These are phyloP conservation scores for Simalia tracyae DNA, from an alignment of 2,797 vertebrate genomes.

Conservation along the genomic window DNA sequence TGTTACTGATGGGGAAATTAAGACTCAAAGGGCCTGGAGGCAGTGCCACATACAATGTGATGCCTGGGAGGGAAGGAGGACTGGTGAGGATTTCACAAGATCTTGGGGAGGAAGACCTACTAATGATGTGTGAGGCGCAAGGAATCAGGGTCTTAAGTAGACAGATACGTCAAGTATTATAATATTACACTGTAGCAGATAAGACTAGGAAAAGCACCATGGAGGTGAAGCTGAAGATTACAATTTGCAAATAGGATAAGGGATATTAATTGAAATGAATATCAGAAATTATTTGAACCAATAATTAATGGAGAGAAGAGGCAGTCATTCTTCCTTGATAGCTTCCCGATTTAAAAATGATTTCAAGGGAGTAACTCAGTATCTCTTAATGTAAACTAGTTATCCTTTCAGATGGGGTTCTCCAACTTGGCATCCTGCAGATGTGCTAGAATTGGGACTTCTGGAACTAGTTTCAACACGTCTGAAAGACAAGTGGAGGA, in stretches of 20 bases:
- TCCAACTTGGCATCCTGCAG: background rate
- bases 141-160: background rate
- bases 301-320: background rate
- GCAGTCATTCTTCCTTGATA: background rate
- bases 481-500: background rate
- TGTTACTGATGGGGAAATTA: background rate
- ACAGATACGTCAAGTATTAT: background rate
- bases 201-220: background rate
- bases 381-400: background rate
- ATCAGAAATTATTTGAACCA: background rate
- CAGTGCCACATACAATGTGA: background rate
- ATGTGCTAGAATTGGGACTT: background rate
- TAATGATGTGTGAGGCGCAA: constrained; percentile 33
- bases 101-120: constrained; percentile 34
- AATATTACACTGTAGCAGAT: background rate
- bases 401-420: background rate
- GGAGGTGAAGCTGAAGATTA: background rate
- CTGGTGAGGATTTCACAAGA: constrained; percentile 7
- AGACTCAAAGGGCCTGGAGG: background rate
- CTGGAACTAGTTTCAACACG: background rate
- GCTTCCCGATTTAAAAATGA: background rate
- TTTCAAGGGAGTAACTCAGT: background rate
- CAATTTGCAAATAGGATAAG: background rate
- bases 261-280: background rate
- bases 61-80: background rate